Percentiles rank a stretch among this genome's conserved stretches.
Conservation (phyloP, 1,140 invertebrate genomes). For the Diachasmimorpha longicaudata region DNA sequence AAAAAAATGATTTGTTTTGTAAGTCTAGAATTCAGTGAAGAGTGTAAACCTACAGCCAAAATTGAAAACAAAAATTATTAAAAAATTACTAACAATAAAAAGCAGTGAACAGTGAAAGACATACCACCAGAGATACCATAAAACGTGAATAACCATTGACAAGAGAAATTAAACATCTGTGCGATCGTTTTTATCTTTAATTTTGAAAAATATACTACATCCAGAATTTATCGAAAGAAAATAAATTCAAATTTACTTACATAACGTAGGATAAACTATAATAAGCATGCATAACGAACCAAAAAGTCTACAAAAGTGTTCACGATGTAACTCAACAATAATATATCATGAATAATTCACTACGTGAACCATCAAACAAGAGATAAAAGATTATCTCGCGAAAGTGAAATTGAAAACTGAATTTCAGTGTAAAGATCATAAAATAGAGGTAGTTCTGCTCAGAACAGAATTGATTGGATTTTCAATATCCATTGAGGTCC, state of each 20-base stretch:
- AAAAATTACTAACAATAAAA: not conserved
- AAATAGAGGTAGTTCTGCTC: constrained; percentile 6
- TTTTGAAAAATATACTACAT: not conserved
- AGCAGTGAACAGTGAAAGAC: not conserved
- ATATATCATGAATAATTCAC: not conserved
- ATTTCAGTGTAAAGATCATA: constrained; percentile 23
- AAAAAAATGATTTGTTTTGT: too few species aligned
- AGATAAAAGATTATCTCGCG: not conserved
- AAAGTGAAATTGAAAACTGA: constrained; percentile 31
- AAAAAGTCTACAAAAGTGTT: not conserved
- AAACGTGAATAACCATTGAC: not conserved
- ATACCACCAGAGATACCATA: not conserved
- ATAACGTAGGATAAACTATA: not conserved
- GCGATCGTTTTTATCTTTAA: not conserved
- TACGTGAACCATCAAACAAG: not conserved
- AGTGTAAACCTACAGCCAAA: too few species aligned
- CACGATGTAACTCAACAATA: not conserved
- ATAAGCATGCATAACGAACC: not conserved
- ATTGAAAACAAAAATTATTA: not conserved
- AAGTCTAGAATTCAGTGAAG: too few species aligned
- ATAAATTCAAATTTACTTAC: not conserved
- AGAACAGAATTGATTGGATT: constrained; percentile 22
- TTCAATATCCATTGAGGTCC: constrained; percentile 61
- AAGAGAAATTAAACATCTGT: not conserved
- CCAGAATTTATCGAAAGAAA: not conserved